These are phyloP conservation scores for Balaenoptera acutorostrata DNA, from an alignment of 2,113 vertebrate species.

Conservation along the genomic window DNA sequence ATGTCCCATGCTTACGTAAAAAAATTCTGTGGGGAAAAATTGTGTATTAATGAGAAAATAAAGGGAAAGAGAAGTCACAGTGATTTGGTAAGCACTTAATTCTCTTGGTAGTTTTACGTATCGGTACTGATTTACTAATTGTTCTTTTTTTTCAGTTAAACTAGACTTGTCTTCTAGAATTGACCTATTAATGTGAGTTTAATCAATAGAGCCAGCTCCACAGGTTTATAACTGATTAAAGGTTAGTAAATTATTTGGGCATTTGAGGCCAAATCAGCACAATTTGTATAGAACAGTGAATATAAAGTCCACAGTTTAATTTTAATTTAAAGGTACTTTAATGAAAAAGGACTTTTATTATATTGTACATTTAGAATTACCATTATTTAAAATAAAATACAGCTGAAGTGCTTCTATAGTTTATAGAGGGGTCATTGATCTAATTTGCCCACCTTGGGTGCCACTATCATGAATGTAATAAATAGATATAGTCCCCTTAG, in stretches of 20 bases:
- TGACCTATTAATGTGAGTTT: constrained; percentile 64
- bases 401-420: neutral
- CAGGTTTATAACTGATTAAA: constrained; percentile 69
- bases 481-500: neutral
- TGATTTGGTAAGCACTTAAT: constrained; percentile 32
- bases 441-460: neutral
- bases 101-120: constrained; percentile 18
- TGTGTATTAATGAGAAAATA: neutral
- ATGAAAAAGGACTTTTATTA: neutral
- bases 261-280: constrained; percentile 44
- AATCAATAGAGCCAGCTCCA: constrained; percentile 39
- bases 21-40: neutral
- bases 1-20: neutral
- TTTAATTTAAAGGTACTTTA: constrained; percentile 16
- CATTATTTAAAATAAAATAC: neutral
- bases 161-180: constrained; percentile 54
- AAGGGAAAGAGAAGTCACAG: neutral
- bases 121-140: constrained; percentile 50
- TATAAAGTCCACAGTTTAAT: neutral
- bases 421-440: neutral
- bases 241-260: constrained; percentile 53
- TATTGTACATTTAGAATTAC: neutral
- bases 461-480: neutral
- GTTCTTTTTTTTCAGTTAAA: constrained; percentile 10
- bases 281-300: constrained; percentile 30